These are phyloP conservation scores for Cydia fagiglandana DNA, from an alignment of 1,140 invertebrate genomes.

Conservation along the genomic window DNA sequence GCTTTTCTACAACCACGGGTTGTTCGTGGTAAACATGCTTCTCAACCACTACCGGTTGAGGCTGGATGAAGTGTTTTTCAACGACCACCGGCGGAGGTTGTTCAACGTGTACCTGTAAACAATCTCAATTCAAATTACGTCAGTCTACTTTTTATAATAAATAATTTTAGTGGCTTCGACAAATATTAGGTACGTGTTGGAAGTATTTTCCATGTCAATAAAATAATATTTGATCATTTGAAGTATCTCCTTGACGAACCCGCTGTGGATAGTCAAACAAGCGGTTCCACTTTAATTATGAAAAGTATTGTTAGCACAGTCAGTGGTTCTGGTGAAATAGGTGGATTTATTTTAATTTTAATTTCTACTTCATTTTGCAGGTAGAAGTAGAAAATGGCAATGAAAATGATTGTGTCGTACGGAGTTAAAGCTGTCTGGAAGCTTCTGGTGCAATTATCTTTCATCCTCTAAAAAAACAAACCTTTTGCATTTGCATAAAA, in stretches of 20 bases:
- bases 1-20: conserved; percentile 49
- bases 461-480: conserved; percentile 41
- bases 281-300: not conserved
- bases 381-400: not conserved
- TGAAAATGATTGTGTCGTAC: conserved; percentile 21
- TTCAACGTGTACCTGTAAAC: conserved; percentile 51
- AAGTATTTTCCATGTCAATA: conserved; percentile 14
- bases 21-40: conserved; percentile 26
- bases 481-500: conserved; percentile 45
- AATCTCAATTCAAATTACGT: conserved; percentile 14
- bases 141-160: not conserved
- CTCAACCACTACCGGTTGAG: conserved; percentile 4
- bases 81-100: conserved; percentile 44
- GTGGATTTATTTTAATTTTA: not conserved
- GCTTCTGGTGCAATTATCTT: conserved; percentile 47
- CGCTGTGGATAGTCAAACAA: not conserved
- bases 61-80: not conserved
- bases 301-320: conserved; percentile 15
- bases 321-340: not conserved
- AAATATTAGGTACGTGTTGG: not conserved
- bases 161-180: not conserved
- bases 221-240: not conserved
- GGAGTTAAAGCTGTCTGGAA: conserved; percentile 42
- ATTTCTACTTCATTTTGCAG: conserved; percentile 4
- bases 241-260: conserved; percentile 14